Evolutionary conservation across 2,888 invertebrate species (phyloP), one percentile per base, ranked within the genome.

Genomic region (Drosophila ustulata): DNA sequence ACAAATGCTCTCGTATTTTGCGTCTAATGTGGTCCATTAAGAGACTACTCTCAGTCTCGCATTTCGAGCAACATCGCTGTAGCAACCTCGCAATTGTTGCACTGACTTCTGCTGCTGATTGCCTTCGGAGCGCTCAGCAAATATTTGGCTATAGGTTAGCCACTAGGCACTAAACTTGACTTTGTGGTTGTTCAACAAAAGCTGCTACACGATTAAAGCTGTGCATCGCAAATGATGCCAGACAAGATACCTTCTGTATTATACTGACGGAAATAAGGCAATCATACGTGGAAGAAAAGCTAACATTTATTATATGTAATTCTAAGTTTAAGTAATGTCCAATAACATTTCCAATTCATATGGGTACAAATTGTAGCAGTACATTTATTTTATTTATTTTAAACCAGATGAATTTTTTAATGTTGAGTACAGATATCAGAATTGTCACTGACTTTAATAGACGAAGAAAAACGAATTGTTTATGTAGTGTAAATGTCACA

Each of bases 1-100:
- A 70, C 78, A 75, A 84, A 81, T 82, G 78, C 52, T 78, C 72
- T 86, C 87, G 69, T 80, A 83, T 78, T 73, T 83, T 86, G 84
- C 61, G 63, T 56, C 81, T 86, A 84, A 84, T 88, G 89, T 86
- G 69, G 63, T 65, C 89, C 88, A 84, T 84, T 84, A 88, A 74
- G 53, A 66, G 66, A 30, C 55, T 58, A 18, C 30, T 37, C 49
- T 43, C 25, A 8, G 34, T 50, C 43, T 53, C 25, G 34, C 9
- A 46, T 39, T 53, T 39, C 56, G 34, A 68, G 7, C 34, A 34
- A 4, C 51, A 57, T 53, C 9, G n/a, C 34, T 34, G 34, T 34
- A 11, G 34, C 11, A 30, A 37, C 32, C 34, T 13, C 39, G 53
- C 74, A 77, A 72, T 77, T 77, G 78, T 66, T 71, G 79, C 79